phyloP scores from a whole-genome alignment of 1,140 invertebrate species.

The Lepidurus packardi region DNA sequence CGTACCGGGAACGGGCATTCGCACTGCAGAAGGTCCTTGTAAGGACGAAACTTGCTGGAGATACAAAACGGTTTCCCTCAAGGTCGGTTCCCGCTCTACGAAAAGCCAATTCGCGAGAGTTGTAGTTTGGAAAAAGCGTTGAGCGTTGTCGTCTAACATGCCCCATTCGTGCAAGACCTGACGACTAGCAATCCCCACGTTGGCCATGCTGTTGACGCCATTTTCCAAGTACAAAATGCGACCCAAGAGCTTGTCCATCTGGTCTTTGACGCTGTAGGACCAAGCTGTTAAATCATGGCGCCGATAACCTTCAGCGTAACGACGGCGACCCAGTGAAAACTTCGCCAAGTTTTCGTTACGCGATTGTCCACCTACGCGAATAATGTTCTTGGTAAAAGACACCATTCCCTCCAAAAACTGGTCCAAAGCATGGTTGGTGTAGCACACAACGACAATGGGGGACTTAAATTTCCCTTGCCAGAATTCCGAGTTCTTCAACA shows the following conservation, averaged over 20 bases:
- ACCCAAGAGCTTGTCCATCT: background rate
- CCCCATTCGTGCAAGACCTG: background rate
- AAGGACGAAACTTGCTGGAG: background rate
- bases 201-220: background rate
- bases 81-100: background rate
- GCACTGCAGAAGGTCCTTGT: background rate
- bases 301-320: background rate
- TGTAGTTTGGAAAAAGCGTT: background rate
- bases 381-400: conserved; percentile 45
- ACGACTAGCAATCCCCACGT: background rate
- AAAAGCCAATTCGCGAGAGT: conserved; percentile 19
- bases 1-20: background rate
- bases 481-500: conserved; percentile 45
- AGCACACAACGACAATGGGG: conserved; percentile 74
- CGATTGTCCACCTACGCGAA: conserved; percentile 67
- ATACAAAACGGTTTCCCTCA: background rate
- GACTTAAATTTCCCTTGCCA: conserved; percentile 28
- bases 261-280: background rate
- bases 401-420: conserved; percentile 69
- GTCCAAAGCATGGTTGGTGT: conserved; percentile 81
- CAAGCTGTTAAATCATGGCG: background rate
- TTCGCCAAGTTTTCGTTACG: conserved; percentile 52
- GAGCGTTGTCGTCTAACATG: background rate
- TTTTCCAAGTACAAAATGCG: conserved; percentile 9
- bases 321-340: conserved; percentile 43